Evolutionary conservation across 23 tunicate genomes (phyloP), one percentile per base, ranked within the genome.

Genomic region (Styela plicata): DNA sequence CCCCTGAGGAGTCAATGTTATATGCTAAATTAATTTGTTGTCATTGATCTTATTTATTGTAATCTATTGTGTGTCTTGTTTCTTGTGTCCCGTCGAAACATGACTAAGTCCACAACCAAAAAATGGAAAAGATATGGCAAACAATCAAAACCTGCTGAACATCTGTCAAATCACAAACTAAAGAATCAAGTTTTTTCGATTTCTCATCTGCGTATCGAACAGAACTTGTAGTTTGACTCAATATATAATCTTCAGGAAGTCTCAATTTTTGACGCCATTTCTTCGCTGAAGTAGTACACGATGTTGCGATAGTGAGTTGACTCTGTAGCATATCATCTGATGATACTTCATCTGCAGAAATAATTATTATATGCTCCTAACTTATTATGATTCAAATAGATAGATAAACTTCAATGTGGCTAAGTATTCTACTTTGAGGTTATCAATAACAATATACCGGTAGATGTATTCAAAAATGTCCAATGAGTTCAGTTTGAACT

Each of bases 61-160:
- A n/a, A n/a, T n/a, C n/a, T n/a, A n/a, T n/a, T n/a, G n/a, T n/a
- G n/a, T n/a, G n/a, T n/a, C n/a, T n/a, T n/a, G n/a, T n/a, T n/a
- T n/a, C n/a, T n/a, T n/a, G n/a, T n/a, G n/a, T n/a, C n/a, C n/a
- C n/a, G n/a, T n/a, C n/a, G n/a, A n/a, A n/a, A n/a, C n/a, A n/a
- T n/a, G n/a, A n/a, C n/a, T n/a, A n/a, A n/a, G n/a, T n/a, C n/a
- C n/a, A n/a, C n/a, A n/a, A n/a, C n/a, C n/a, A n/a, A n/a, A n/a
- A n/a, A n/a, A n/a, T n/a, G n/a, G n/a, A n/a, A n/a, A n/a, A n/a
- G n/a, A n/a, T n/a, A n/a, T n/a, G n/a, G n/a, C n/a, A n/a, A n/a
- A n/a, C n/a, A n/a, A n/a, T n/a, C n/a, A n/a, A 10, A 69, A 87
- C 97, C 91, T 91, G 91, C 63, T 86, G 91, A 27, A 86, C 1